phyloP scores from a whole-genome alignment of 2,113 vertebrate genomes.

The Phaethornis superciliosus region DNA sequence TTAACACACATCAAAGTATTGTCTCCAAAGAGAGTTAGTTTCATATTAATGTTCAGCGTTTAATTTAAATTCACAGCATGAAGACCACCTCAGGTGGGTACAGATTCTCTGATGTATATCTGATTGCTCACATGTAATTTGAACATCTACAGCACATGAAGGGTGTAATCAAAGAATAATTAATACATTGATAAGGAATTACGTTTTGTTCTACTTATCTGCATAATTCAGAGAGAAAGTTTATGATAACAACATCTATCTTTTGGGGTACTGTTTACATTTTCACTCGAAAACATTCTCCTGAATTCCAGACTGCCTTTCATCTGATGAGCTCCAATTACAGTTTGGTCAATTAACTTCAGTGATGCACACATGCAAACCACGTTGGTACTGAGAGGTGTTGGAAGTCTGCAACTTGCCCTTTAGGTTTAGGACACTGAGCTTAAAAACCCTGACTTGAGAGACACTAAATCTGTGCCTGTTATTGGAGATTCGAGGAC shows the following conservation, averaged over 20 bases:
- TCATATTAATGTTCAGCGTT: slow-evolving; percentile 15
- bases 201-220: neutral
- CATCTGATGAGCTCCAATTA: slow-evolving; percentile 2
- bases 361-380: slow-evolving; percentile 12
- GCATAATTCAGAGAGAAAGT: slow-evolving; percentile 31
- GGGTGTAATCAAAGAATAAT: slow-evolving; percentile 50
- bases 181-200: slow-evolving; percentile 45
- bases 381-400: neutral
- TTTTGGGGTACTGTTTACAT: slow-evolving; percentile 30
- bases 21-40: slow-evolving; percentile 19
- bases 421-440: slow-evolving; percentile 4
- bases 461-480: neutral
- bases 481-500: neutral
- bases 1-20: slow-evolving; percentile 58
- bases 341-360: slow-evolving; percentile 33
- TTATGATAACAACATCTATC: neutral
- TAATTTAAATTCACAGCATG: slow-evolving; percentile 52
- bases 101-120: slow-evolving; percentile 44
- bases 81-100: slow-evolving; percentile 33
- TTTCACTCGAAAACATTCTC: slow-evolving; percentile 23
- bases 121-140: slow-evolving; percentile 43
- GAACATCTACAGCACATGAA: slow-evolving; percentile 30
- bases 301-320: slow-evolving; percentile 46
- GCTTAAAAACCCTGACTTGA: neutral
- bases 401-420: slow-evolving; percentile 24